A percentile compares a stretch with the other conserved stretches of the same genome.
Conservation (phyloP, 2,888 invertebrate species). For the Lamellibrachia columna region DNA sequence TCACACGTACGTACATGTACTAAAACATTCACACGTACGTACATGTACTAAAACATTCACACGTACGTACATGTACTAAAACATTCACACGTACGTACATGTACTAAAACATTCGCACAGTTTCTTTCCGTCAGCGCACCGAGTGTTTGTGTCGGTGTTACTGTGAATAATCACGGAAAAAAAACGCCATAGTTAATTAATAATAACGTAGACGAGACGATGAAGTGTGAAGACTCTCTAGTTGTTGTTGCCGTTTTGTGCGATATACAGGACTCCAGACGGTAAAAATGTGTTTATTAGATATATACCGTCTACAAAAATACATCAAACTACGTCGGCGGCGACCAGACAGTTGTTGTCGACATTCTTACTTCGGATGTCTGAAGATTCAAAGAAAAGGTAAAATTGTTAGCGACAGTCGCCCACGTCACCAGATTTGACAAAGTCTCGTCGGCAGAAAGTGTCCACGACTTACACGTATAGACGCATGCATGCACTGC, state of each 20-base stretch:
- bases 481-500: no score
- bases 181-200: neutral
- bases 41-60: neutral
- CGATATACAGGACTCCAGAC: neutral
- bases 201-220: neutral
- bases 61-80: neutral
- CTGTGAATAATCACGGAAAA: neutral
- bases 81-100: neutral
- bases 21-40: neutral
- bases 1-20: neutral
- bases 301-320: neutral
- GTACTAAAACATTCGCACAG: neutral
- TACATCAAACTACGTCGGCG: neutral
- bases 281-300: neutral
- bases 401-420: neutral
- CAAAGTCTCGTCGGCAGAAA: no score
- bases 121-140: neutral
- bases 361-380: neutral
- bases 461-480: no score
- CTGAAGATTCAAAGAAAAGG: neutral
- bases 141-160: neutral
- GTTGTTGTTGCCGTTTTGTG: neutral
- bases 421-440: no score
- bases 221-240: neutral
- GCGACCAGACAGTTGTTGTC: neutral